Base-by-base conservation (phyloP, 2,113 vertebrate genomes). In the Boleophthalmus pectinirostris region DNA sequence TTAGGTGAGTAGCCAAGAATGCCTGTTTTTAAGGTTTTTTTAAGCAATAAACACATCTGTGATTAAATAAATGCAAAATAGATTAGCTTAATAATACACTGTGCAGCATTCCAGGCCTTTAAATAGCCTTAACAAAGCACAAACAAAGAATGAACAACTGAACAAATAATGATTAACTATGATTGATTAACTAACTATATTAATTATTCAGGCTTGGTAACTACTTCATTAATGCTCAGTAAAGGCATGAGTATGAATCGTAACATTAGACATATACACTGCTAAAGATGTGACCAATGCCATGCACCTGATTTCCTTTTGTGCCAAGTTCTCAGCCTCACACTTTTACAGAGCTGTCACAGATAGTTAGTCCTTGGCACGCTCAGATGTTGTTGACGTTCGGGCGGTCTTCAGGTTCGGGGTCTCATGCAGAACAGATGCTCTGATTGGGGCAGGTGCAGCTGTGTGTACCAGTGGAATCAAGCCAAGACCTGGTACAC, bases 371-470 rank as follows among this genome's bases (percentile, higher is more conserved):
- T 16, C 12, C 2, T 29, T 24, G 58, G 24, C 58, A 61, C 15
- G 25, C 24, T 29, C 25, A 1, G 58, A 14, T 61, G 24, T 7
- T 61, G 58, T 61, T 15, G 23, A 25, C 5, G 6, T 24, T 61
- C 25, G 33, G 9, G 14, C 15, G 7, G 58, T 61, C 58, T 61
- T 33, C 25, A 33, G 24, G 25, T 61, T 33, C 16, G 6, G 24
- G 58, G 24, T 15, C 15, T 29, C 58, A 33, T 16, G 25, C 24
- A 16, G 24, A 61, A 61, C 58, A 61, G 58, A 61, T 61, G 58
- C 25, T 61, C 58, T 1, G 58, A 61, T 25, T 61, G 58, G 14
- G 58, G 58, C 58, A 61, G 58, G 58, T 61, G 58, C 24, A 61
- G 25, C 58, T 61, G 58, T 61, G 24, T 61, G 58, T 2, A 29